Evolutionary conservation across 2,888 invertebrate species (phyloP).

Genomic region (Oegoconia quadripuncta): DNA sequence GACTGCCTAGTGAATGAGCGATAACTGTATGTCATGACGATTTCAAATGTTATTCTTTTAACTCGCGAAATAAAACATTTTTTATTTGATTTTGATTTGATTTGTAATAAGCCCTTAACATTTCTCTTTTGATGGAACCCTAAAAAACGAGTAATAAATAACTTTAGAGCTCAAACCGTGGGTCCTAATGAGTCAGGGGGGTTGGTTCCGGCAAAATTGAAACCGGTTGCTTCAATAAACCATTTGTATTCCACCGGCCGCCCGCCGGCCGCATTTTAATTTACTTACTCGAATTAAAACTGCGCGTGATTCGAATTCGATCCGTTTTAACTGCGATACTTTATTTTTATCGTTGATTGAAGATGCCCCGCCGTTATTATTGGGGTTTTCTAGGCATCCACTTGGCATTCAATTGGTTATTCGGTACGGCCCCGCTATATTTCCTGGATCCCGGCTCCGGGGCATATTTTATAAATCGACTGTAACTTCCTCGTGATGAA

Average conservation of each 20-base stretch:
- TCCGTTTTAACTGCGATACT: slow-evolving; percentile 55
- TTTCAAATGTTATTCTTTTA: too few species aligned
- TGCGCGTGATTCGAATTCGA: slow-evolving; percentile 72
- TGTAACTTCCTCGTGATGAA: slow-evolving; percentile 32
- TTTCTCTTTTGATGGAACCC: slow-evolving; percentile 52
- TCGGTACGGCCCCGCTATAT: slow-evolving; percentile 29
- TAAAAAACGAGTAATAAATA: slow-evolving; percentile 44
- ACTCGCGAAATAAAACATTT: too few species aligned
- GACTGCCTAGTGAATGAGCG: too few species aligned
- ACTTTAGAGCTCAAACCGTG: slow-evolving; percentile 43
- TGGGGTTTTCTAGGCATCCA: slow-evolving; percentile 31
- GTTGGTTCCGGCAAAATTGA: slow-evolving; percentile 50
- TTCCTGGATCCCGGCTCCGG: slow-evolving; percentile 29
- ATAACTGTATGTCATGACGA: too few species aligned
- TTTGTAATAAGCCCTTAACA: too few species aligned
- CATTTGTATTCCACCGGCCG: slow-evolving; percentile 73
- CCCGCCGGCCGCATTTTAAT: slow-evolving; percentile 72
- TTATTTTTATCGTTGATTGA: slow-evolving; percentile 74
- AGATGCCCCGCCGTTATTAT: slow-evolving; percentile 55
- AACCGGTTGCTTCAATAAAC: slow-evolving; percentile 61
- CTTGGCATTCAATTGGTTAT: slow-evolving; percentile 36
- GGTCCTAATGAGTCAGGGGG: slow-evolving; percentile 60
- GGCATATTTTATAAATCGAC: slow-evolving; percentile 56
- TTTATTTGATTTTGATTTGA: too few species aligned
- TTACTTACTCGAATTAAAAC: slow-evolving; percentile 76